Evolutionary conservation across 2,888 invertebrate species (phyloP), one percentile per base, ranked within the genome.

Genomic region (Microctonus hyperodae): DNA sequence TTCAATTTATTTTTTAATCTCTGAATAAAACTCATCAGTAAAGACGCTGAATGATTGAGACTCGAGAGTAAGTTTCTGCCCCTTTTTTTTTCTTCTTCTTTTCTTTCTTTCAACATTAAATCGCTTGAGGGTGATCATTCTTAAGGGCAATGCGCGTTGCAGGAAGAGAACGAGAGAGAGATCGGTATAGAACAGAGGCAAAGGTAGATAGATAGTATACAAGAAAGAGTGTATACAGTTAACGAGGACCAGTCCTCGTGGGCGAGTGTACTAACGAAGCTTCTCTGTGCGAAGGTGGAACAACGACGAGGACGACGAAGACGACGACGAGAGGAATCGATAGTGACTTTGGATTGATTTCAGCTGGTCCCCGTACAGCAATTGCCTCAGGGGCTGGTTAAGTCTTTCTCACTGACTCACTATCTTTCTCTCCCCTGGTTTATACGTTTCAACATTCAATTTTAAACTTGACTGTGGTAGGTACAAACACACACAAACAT

Each of bases 281-380:
- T 67, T 67, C 59, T 61, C 64, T 59, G 6, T 55, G 53, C 55
- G 60, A 65, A 70, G 69, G 59, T 64, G 64, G 66, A 70, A 65
- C 44, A 53, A 53, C 65, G 68, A 64, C 44, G 59, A 64, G 55
- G n/a, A n/a, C n/a, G n/a, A n/a, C n/a, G n/a, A n/a, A n/a, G n/a
- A n/a, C 44, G 58, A 53, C 65, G 68, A 64, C 44, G 59, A 64
- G 55, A 25, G 63, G 70, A 65, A 71, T 72, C 72, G 70, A 72
- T 72, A 72, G 71, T 71, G 72, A 71, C 70, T 72, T 68, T 67
- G 70, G 72, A 72, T 72, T 72, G 72, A 72, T 72, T 72, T 72
- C 69, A 72, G 58, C 44, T 67, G 60, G 67, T 61, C 40, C 69
- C 66, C 37, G 56, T 31, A 50, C 57, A 65, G n/a, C 51, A 33